Base-by-base conservation (phyloP, 2,888 invertebrate genomes). In the Pyralis farinalis region DNA sequence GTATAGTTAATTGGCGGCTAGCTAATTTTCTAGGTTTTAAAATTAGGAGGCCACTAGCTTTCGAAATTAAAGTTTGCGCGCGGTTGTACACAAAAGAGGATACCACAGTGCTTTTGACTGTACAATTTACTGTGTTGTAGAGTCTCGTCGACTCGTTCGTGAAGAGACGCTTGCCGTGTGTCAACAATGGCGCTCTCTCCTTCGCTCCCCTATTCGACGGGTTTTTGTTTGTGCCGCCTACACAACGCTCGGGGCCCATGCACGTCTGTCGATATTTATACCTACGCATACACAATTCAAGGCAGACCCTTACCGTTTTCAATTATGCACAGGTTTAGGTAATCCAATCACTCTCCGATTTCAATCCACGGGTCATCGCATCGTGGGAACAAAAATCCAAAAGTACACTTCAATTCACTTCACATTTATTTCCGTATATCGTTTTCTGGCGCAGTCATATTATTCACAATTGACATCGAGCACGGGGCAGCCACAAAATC, bases 161-260 rank as follows among this genome's bases (percentile, higher is more conserved):
- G 54, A 51, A 61, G 53, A 58, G 51, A 43, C 67, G 74, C 75
- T 74, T 62, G 72, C 61, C 61, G 63, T 67, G 74, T 79, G 77
- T 83, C 83, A 85, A 86, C 84, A 86, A 79, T 74, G 71, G 64
- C 71, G 73, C 77, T 75, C 76, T 77, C 79, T 78, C 77, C 71
- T 73, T 74, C 72, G 53, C 74, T 78, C 77, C 77, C 80, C 71
- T 74, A 68, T 67, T 65, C 67, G 60, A 63, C 54, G 58, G 58
- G 63, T 69, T 79, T 78, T 84, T 77, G 77, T 80, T 73, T 71
- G 67, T 61, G 49, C 67, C 71, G 66, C 68, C 71, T 68, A 58
- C 65, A 61, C 69, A 63, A 61, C 55, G 56, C 58, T 46, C 45
- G 49, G 49, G 51, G 52, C 58, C 53, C 52, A 56, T 61, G 52